These are phyloP conservation scores for Pipra filicauda DNA, from an alignment of 2,113 vertebrate species.

Conservation along the genomic window DNA sequence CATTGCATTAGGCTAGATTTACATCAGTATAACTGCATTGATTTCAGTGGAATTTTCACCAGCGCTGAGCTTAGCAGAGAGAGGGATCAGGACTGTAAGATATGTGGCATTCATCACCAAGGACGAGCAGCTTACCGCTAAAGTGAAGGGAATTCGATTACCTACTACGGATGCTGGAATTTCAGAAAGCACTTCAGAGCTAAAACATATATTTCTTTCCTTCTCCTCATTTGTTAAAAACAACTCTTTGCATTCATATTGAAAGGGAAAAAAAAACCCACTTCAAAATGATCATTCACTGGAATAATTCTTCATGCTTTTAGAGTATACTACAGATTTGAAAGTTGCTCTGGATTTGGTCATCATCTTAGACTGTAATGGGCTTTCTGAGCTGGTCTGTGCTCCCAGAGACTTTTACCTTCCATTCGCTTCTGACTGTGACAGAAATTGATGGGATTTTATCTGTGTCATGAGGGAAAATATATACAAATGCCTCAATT, in stretches of 20 bases:
- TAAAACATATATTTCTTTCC: background rate
- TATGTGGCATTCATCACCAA: background rate
- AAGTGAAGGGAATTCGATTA: constrained; percentile 42
- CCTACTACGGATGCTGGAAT: constrained; percentile 25
- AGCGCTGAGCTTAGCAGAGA: background rate
- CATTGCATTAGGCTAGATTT: background rate
- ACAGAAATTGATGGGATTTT: constrained; percentile 15
- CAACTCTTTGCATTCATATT: background rate
- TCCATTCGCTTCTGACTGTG: background rate
- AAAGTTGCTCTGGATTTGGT: background rate
- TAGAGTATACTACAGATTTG: background rate
- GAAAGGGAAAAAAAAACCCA: background rate
- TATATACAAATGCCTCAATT: background rate
- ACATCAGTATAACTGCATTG: background rate
- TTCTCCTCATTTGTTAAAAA: background rate
- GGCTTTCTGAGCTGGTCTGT: background rate
- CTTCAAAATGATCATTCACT: background rate
- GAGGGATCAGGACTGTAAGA: background rate
- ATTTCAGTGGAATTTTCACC: background rate
- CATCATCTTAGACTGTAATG: background rate
- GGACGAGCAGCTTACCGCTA: constrained; percentile 5
- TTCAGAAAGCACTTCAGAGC: constrained; percentile 40
- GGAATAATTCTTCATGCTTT: background rate
- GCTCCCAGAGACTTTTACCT: background rate
- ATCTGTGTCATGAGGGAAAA: background rate